Percentiles rank a stretch among this genome's conserved stretches.
Conservation (phyloP, 2,797 vertebrate species). For the Artibeus jamaicensis region DNA sequence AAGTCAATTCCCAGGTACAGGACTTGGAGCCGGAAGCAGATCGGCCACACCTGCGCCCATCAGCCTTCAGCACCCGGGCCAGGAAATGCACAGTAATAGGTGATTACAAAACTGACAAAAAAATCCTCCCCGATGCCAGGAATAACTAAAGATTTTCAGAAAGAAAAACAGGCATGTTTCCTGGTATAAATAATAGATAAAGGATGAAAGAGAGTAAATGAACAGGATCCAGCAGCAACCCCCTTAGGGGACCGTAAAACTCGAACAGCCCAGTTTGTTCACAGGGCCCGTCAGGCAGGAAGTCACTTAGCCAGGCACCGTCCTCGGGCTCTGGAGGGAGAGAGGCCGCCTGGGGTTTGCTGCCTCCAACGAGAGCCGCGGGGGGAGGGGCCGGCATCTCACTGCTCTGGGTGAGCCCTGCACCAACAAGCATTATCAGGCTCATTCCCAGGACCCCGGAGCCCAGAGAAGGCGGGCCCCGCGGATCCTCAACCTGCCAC, state of each 20-base stretch:
- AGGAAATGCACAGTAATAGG: slow-evolving; percentile 7
- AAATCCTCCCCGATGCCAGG: slow-evolving; percentile 73
- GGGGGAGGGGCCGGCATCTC: slow-evolving; percentile 48
- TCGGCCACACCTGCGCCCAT: background rate
- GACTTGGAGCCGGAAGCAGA: background rate
- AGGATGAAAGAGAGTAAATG: slow-evolving; percentile 72
- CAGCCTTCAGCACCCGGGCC: background rate
- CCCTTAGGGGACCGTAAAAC: slow-evolving; percentile 78
- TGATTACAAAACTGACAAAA: slow-evolving; percentile 63
- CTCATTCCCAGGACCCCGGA: background rate
- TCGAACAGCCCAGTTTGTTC: slow-evolving; percentile 72
- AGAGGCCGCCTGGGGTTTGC: slow-evolving; percentile 68
- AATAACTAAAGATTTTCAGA: slow-evolving; percentile 79
- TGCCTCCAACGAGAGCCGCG: slow-evolving; percentile 65
- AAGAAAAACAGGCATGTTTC: slow-evolving; percentile 67
- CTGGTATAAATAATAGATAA: slow-evolving; percentile 85
- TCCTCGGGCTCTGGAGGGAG: slow-evolving; percentile 73
- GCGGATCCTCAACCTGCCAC: background rate
- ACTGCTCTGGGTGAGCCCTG: background rate
- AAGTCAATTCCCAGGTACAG: too few species aligned
- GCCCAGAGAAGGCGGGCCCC: background rate
- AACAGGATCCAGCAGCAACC: slow-evolving; percentile 70
- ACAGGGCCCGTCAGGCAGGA: slow-evolving; percentile 83
- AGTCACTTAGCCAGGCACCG: slow-evolving; percentile 77
- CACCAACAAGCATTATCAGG: slow-evolving; percentile 54